Evolutionary conservation across 2,888 invertebrate species (phyloP).

Genomic region (Creontiades dilutus): DNA sequence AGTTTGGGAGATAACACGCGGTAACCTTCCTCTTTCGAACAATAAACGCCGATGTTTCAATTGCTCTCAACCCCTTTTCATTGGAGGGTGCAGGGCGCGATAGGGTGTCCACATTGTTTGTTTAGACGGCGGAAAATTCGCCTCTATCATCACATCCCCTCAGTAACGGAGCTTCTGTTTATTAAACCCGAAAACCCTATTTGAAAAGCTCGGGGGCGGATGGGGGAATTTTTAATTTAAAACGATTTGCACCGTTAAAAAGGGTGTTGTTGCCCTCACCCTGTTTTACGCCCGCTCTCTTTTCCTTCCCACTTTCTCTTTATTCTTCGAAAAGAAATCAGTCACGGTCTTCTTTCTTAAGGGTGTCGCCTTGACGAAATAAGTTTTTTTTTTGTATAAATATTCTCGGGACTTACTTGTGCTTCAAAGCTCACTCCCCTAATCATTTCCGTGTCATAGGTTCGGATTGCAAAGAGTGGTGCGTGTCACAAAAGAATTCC

Average conservation of each 20-base stretch:
- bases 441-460: constrained; percentile 14
- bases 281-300: not conserved
- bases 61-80: constrained; percentile 49
- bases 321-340: not conserved
- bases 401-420: constrained; percentile 6
- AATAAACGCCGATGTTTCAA: constrained; percentile 53
- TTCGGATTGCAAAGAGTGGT: not conserved
- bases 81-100: constrained; percentile 31
- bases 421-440: constrained; percentile 18
- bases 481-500: constrained; percentile 21
- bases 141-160: constrained; percentile 50
- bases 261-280: not conserved
- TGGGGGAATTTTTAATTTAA: constrained; percentile 64
- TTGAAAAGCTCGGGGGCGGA: not conserved
- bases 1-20: not conserved
- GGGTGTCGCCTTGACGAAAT: constrained; percentile 37
- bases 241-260: constrained; percentile 59
- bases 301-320: constrained; percentile 1
- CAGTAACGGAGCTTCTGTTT: constrained; percentile 43
- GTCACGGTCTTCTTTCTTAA: constrained; percentile 43
- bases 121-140: constrained; percentile 47
- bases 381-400: not conserved
- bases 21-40: not conserved
- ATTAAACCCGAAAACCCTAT: constrained; percentile 56
- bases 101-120: constrained; percentile 46